phyloP scores from a whole-genome alignment of 1,140 invertebrate species.

The Hylaeus volcanicus region DNA sequence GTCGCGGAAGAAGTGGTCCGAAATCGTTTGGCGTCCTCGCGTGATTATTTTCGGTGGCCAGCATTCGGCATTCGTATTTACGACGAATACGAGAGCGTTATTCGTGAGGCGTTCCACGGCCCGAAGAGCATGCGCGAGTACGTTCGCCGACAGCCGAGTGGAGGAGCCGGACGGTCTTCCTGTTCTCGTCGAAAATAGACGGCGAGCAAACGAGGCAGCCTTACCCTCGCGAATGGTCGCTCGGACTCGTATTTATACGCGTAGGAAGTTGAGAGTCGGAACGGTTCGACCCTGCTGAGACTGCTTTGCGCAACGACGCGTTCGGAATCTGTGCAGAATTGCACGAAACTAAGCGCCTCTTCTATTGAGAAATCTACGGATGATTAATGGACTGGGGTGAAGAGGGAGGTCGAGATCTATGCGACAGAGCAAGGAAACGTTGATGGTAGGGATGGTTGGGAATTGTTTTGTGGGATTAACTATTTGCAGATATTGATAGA shows the following conservation, averaged over 20 bases:
- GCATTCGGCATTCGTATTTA: constrained; percentile 60
- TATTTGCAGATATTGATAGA: no score
- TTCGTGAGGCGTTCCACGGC: constrained; percentile 12
- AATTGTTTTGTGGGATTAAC: no score
- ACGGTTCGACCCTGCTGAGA: background rate
- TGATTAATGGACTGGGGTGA: no score
- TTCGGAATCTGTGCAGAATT: background rate
- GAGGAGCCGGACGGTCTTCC: constrained; percentile 52
- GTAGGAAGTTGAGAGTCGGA: constrained; percentile 4
- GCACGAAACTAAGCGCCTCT: no score
- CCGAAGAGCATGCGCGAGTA: constrained; percentile 50
- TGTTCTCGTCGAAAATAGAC: constrained; percentile 66
- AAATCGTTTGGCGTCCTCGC: constrained; percentile 40
- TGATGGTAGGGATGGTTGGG: no score
- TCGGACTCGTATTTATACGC: constrained; percentile 50
- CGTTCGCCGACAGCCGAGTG: background rate
- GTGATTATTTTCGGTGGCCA: constrained; percentile 64
- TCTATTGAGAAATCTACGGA: no score
- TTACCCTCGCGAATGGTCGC: constrained; percentile 34
- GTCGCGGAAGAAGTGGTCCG: constrained; percentile 29
- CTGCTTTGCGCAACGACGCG: constrained; percentile 7
- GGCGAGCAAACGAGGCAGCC: constrained; percentile 31
- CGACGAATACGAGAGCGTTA: constrained; percentile 35
- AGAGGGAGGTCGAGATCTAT: no score
- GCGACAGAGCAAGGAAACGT: no score